Percentiles rank a stretch among this genome's conserved stretches.
Conservation (phyloP, 2,113 vertebrate genomes). For the Erinaceus europaeus region DNA sequence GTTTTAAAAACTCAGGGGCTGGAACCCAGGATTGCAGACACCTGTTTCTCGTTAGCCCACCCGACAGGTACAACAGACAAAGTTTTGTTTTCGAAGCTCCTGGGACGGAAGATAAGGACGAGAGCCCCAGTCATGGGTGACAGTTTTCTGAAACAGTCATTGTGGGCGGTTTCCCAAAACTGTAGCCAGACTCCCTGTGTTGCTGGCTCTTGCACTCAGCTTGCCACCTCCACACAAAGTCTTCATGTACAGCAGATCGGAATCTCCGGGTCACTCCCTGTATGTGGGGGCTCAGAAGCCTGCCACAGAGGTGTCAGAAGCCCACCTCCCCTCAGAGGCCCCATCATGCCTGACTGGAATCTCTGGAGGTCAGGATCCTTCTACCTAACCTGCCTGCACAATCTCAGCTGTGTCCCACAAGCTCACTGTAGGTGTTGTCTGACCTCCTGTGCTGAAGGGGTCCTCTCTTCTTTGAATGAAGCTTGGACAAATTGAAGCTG, state of each 20-base stretch:
- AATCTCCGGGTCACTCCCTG: neutral
- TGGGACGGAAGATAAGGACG: neutral
- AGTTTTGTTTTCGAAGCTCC: neutral
- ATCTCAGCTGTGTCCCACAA: neutral
- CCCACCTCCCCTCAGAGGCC: neutral
- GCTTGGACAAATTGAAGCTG: neutral
- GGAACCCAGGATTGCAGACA: neutral
- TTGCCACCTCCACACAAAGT: neutral
- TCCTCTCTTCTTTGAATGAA: neutral
- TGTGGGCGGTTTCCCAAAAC: neutral
- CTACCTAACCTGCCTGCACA: neutral
- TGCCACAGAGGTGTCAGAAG: neutral
- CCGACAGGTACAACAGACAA: neutral
- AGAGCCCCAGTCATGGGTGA: too few relatives aligned
- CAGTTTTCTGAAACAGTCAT: too few relatives aligned
- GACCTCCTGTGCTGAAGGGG: neutral
- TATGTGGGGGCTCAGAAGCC: neutral
- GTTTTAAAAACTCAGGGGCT: neutral
- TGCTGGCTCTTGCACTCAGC: neutral
- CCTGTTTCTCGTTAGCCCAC: neutral
- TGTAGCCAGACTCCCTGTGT: neutral
- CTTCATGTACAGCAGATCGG: neutral
- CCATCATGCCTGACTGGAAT: neutral
- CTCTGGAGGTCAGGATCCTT: neutral
- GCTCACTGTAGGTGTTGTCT: neutral